These are phyloP conservation scores for Garra rufa DNA, from an alignment of 2,113 vertebrate species.

Conservation along the genomic window DNA sequence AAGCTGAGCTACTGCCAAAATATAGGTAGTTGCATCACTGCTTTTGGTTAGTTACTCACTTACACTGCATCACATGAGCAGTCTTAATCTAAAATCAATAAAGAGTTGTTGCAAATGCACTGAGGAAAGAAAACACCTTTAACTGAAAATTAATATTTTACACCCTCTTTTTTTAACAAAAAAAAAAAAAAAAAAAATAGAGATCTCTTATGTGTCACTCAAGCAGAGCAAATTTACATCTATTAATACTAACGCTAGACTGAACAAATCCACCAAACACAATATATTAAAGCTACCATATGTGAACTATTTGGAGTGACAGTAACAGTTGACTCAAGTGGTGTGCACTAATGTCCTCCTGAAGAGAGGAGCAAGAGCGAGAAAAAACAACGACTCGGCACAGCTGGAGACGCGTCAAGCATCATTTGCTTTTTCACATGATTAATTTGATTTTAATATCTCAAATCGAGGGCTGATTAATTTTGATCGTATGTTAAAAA, in stretches of 20 bases:
- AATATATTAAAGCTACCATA: slow-evolving; percentile 98
- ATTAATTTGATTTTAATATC: slow-evolving; percentile 99
- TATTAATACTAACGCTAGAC: slow-evolving; percentile 40
- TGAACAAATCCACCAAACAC: slow-evolving; percentile 91
- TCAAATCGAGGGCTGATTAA: slow-evolving; percentile 99
- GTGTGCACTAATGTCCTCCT: slow-evolving; percentile 97
- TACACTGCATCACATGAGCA: not conserved
- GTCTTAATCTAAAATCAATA: not conserved
- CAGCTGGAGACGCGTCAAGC: slow-evolving; percentile 99
- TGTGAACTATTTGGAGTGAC: slow-evolving; percentile 79
- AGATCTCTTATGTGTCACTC: slow-evolving; percentile 23
- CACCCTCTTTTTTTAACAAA: not conserved
- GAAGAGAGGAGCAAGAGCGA: slow-evolving; percentile 92
- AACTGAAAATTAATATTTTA: not conserved
- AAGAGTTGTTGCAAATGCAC: not conserved
- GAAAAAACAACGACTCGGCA: slow-evolving; percentile 97
- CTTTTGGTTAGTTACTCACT: not conserved
- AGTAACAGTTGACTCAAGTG: slow-evolving; percentile 99
- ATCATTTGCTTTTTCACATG: slow-evolving; percentile 99
- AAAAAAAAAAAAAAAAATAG: not conserved
- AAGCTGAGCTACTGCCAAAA: not conserved
- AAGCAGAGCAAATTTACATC: slow-evolving; percentile 41
- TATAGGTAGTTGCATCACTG: not conserved
- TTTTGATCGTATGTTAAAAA: slow-evolving; percentile 99
- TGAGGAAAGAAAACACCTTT: not conserved